Evolutionary conservation across 2,888 invertebrate species (phyloP).

Genomic region (Temnothorax rugatulus): DNA sequence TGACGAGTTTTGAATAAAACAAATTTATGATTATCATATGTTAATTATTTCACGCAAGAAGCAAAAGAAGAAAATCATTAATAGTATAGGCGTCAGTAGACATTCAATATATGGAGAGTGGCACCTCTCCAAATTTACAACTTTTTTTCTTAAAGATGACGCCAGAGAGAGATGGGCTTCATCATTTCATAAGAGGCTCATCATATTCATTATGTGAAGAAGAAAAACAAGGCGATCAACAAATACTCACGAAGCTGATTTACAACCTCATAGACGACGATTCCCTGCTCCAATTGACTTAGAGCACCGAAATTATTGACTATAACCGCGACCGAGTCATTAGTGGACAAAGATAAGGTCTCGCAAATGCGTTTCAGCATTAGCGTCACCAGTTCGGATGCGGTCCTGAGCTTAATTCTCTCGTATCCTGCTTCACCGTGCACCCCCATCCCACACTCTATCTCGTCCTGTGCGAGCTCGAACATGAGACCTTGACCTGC

Average conservation of each 20-base stretch:
- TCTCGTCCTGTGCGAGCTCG: conserved; percentile 88
- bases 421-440: conserved; percentile 88
- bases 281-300: conserved; percentile 92
- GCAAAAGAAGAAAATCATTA: not conserved
- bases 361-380: conserved; percentile 85
- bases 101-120: not conserved
- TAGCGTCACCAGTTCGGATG: conserved; percentile 86
- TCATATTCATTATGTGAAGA: not conserved
- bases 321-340: conserved; percentile 88
- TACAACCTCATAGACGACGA: conserved; percentile 90
- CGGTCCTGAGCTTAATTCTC: conserved; percentile 85
- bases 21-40: not conserved
- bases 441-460: conserved; percentile 90
- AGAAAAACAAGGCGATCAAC: not conserved
- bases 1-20: not conserved
- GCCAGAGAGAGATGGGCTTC: not conserved
- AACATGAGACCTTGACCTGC: conserved; percentile 87
- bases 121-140: not conserved
- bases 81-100: not conserved
- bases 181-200: not conserved
- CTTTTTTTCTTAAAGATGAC: not conserved
- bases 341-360: conserved; percentile 72
- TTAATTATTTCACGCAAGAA: not conserved
- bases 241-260: conserved; percentile 88
- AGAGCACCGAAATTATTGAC: conserved; percentile 93